These are phyloP conservation scores for Loxodonta africana DNA, from an alignment of 2,113 vertebrate species.

Conservation along the genomic window DNA sequence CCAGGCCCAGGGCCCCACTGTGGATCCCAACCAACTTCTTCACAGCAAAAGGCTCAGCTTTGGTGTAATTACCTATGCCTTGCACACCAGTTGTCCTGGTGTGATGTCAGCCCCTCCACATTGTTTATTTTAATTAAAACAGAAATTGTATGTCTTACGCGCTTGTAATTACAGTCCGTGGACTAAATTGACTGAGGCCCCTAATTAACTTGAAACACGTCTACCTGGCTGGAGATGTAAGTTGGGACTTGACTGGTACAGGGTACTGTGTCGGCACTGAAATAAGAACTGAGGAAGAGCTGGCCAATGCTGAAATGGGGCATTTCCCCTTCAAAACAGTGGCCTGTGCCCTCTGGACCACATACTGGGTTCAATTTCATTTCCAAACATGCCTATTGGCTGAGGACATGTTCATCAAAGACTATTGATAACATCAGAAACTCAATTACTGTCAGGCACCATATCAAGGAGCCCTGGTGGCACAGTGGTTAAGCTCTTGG, in stretches of 20 bases:
- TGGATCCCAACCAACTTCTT: constrained; percentile 81
- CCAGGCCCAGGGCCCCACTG: constrained; percentile 75
- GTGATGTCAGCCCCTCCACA: constrained; percentile 91
- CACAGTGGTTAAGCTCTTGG: background rate
- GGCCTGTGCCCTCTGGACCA: background rate
- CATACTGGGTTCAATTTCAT: background rate
- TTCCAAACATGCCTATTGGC: background rate
- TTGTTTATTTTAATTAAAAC: constrained; percentile 94
- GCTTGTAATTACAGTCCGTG: constrained; percentile 90
- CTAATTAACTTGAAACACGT: constrained; percentile 92
- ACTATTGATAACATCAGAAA: background rate
- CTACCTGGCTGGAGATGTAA: constrained; percentile 90
- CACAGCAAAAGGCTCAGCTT: constrained; percentile 85
- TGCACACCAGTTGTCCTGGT: constrained; percentile 88
- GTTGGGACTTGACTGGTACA: constrained; percentile 89
- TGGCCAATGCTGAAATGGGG: constrained; percentile 72
- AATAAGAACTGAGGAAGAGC: constrained; percentile 82
- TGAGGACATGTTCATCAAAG: background rate
- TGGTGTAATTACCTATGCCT: constrained; percentile 91
- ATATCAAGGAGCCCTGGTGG: background rate
- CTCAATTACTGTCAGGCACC: background rate
- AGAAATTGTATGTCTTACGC: constrained; percentile 92
- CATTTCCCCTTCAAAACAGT: constrained; percentile 65
- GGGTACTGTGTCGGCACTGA: constrained; percentile 84
- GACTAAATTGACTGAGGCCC: constrained; percentile 91